Evolutionary conservation across 2,797 vertebrate species (phyloP), one percentile per base, ranked within the genome.

Genomic region (Thaleichthys pacificus): DNA sequence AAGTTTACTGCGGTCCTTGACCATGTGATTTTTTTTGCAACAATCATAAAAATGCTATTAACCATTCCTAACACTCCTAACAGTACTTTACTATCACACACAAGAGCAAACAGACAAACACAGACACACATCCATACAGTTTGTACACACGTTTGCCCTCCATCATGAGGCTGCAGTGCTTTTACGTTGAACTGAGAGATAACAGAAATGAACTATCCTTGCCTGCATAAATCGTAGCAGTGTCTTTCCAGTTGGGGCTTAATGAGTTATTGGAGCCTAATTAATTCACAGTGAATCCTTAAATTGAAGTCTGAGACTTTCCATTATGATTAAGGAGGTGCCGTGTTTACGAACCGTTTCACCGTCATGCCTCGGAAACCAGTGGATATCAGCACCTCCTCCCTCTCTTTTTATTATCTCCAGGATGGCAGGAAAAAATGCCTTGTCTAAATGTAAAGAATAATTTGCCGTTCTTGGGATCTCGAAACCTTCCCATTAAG

Each of bases 191-290:
- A 71, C 47, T 26, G 32, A n/a, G 68, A 73, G 76, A 84, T 78
- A 80, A 78, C 73, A 66, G 73, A 75, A 86, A 84, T 85, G 61
- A 86, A 81, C 28, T 61, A 42, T 77, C 72, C 73, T 61, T 70
- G 63, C 77, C 67, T 80, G 75, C 69, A 77, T 68, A 72, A 74
- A 82, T 68, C 47, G 24, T 17, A 21, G 22, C 12, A 12, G 28
- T 69, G 73, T 62, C 75, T 69, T 74, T 75, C 72, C 65, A 72
- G 38, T 72, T 35, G 3, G 38, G 68, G 69, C 66, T 80, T 86
- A 88, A 85, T 78, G 81, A 87, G 68, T 80, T 83, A 87, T 77
- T 66, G 70, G 78, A 70, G 74, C 76, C 75, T 87, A 87, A 90
- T 91, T 89, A 86, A 85, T 80, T 84, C 42, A 72, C 47, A 1